These are phyloP conservation scores for Hybognathus amarus DNA, from an alignment of 2,797 vertebrate genomes.

Conservation along the genomic window DNA sequence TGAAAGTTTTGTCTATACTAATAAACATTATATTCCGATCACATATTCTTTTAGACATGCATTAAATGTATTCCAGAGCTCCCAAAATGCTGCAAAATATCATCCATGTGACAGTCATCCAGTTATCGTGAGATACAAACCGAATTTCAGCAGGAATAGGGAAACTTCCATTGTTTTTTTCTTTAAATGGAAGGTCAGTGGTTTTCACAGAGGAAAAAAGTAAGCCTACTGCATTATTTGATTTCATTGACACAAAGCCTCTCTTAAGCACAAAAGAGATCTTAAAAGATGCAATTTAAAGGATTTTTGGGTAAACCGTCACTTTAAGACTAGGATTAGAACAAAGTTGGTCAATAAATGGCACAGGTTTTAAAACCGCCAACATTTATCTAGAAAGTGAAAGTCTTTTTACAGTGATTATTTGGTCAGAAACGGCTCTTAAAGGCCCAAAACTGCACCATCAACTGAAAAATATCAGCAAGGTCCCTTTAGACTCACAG, in stretches of 20 bases:
- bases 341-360: background rate
- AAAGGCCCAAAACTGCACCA: background rate
- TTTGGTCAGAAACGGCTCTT: background rate
- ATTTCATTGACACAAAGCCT: no score
- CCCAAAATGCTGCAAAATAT: background rate
- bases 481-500: constrained; percentile 41
- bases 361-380: background rate
- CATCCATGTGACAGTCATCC: background rate
- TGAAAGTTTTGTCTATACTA: background rate
- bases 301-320: background rate
- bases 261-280: no score
- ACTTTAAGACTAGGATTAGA: background rate
- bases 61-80: background rate
- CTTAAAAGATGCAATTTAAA: background rate
- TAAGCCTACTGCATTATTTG: no score
- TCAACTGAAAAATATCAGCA: constrained; percentile 12
- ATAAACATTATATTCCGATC: background rate
- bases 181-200: background rate
- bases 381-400: constrained; percentile 3
- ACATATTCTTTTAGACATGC: background rate
- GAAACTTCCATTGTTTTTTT: background rate
- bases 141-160: background rate
- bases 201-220: background rate
- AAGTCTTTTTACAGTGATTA: background rate
- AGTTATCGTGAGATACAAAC: background rate